Base-by-base conservation (phyloP, 2,113 vertebrate genomes). In the Saguinus midas region DNA sequence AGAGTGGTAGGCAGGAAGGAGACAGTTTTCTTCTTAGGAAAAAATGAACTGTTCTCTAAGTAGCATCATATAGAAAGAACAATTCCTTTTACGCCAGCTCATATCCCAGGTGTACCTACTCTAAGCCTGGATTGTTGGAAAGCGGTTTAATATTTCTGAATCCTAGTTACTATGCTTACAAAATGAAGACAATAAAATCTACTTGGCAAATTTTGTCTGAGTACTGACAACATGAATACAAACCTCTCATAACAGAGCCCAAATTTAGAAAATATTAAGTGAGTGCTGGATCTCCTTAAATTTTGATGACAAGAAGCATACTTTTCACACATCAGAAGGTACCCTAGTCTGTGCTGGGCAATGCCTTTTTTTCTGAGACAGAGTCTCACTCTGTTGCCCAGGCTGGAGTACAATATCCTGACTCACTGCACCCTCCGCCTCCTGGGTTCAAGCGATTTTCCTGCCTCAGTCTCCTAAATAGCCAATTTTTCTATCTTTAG, bases 141-240 rank as follows among this genome's bases (percentile, higher is more conserved):
- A 91, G 8, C 40, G 64, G 37, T 43, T 93, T 70, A 87, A 75
- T 50, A 90, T 75, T 89, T 91, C 35, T 64, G 64, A 88, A 37
- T 20, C 20, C 57, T 61, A 21, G 13, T 89, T 64, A 25, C n/a
- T 25, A 57, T 23, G 50, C 81, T 93, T 75, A 75, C 84, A 84
- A 97, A 96, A 94, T 16, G 8, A 45, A 86, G 61, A 94, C 40
- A 43, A 75, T 68, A 93, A 91, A 90, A 64, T 14, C 70, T 48
- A 55, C 40, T 32, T 64, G n/a, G 50, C 50, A 82, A 84, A 81
- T 91, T 93, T 52, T 40, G n/a, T 88, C 73, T 91, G 37, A 91
- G 17, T 17, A 55, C 1, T 16, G 50, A 83, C 18, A 57, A 64
- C 35, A 93, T n/a, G 4, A 89, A 78, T 79, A 23, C 29, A 87